Conservation (phyloP, 2,888 invertebrate species). For the Eucera pruinosa region DNA sequence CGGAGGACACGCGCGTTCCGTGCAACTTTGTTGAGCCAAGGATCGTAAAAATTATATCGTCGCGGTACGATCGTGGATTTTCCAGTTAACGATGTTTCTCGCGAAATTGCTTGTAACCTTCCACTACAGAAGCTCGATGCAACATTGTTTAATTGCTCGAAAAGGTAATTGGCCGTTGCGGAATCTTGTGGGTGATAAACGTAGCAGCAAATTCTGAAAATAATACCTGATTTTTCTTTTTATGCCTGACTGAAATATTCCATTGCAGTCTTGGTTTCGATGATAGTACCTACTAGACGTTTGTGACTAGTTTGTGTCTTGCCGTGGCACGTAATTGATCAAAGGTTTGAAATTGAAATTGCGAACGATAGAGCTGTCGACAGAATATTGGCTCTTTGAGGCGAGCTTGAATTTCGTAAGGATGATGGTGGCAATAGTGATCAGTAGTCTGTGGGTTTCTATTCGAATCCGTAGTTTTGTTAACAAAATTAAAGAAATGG, state of each 20-base stretch:
- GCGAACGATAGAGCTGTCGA: not conserved
- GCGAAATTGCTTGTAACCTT: conserved; percentile 22
- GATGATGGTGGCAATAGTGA: no score
- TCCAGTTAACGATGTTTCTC: conserved; percentile 8
- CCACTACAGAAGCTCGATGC: not conserved
- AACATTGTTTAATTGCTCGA: conserved; percentile 34
- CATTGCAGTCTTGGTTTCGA: no score
- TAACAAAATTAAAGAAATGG: no score
- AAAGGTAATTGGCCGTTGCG: conserved; percentile 14
- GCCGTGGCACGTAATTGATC: not conserved
- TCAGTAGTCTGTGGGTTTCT: no score
- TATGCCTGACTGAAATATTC: no score
- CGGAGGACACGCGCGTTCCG: conserved; percentile 2
- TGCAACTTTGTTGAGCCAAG: conserved; percentile 4
- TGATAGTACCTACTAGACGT: no score
- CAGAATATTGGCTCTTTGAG: conserved; percentile 9
- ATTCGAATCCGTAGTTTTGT: no score
- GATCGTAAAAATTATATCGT: conserved; percentile 45
- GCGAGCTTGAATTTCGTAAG: conserved; percentile 3
- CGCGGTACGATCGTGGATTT: conserved; percentile 27
- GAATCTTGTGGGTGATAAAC: conserved; percentile 3
- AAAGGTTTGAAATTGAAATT: conserved; percentile 9
- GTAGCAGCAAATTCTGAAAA: not conserved
- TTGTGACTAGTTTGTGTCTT: conserved; percentile 5
- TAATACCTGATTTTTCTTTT: no score